These are phyloP conservation scores for Luidia sarsii DNA, from an alignment of 53 echinoderm and acorn worm species.

Conservation along the genomic window DNA sequence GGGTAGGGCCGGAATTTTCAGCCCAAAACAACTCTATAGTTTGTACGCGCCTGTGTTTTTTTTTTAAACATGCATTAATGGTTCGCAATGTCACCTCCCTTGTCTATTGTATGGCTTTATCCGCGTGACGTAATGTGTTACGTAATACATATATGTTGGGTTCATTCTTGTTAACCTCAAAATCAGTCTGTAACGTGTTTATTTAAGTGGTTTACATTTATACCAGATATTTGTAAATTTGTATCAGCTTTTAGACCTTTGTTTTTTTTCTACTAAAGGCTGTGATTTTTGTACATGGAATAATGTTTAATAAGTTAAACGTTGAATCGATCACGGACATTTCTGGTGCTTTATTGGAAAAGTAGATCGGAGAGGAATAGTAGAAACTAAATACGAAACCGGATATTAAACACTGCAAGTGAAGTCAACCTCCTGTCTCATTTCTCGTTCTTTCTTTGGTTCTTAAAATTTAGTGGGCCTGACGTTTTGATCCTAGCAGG, in stretches of 20 bases:
- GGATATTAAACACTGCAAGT: constrained; percentile 25
- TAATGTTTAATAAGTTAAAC: constrained; percentile 49
- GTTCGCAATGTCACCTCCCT: background rate
- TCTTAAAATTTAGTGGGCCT: no score
- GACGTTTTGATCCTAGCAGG: no score
- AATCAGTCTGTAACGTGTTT: no score
- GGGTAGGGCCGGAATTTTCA: no score
- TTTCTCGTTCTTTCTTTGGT: no score
- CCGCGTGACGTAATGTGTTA: background rate
- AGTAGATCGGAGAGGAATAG: constrained; percentile 15
- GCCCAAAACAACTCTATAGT: no score
- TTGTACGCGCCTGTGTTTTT: no score
- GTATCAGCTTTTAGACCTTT: constrained; percentile 50
- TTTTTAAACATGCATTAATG: no score
- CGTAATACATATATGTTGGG: background rate
- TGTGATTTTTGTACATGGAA: constrained; percentile 59
- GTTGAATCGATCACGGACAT: background rate
- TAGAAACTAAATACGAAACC: constrained; percentile 2
- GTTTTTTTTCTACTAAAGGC: constrained; percentile 53
- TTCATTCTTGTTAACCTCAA: background rate
- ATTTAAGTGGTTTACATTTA: constrained; percentile 8
- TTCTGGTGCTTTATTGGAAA: constrained; percentile 31
- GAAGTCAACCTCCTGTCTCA: no score
- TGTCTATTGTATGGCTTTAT: no score
- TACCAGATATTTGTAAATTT: constrained; percentile 54